These are phyloP conservation scores for Nymphalis io DNA, from an alignment of 1,140 invertebrate genomes.

Conservation along the genomic window DNA sequence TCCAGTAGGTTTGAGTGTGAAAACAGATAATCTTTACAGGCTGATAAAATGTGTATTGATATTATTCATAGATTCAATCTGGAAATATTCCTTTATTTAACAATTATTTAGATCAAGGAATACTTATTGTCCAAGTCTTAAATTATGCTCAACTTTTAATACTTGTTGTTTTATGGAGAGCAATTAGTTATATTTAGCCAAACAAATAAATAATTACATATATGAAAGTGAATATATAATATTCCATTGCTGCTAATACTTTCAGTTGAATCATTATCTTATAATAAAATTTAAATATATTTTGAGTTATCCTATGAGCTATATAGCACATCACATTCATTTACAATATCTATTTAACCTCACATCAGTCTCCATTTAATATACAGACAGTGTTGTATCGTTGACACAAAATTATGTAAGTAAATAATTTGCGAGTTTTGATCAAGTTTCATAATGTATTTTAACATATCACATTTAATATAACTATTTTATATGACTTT, in stretches of 20 bases:
- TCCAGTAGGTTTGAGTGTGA: too few species aligned
- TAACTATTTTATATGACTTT: slow-evolving; percentile 1
- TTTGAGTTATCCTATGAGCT: neutral
- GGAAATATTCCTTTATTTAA: too few species aligned
- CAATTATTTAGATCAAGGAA: too few species aligned
- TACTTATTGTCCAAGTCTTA: too few species aligned
- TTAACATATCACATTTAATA: slow-evolving; percentile 5
- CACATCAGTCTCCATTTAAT: slow-evolving; percentile 20
- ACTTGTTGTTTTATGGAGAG: too few species aligned
- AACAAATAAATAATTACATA: neutral
- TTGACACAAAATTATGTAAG: neutral
- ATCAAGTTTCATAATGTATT: slow-evolving; percentile 1
- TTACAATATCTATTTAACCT: neutral
- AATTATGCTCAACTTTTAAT: too few species aligned
- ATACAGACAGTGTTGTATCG: neutral
- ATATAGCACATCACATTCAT: slow-evolving; percentile 11
- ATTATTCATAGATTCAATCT: too few species aligned
- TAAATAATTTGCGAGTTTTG: slow-evolving; percentile 3
- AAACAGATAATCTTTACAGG: too few species aligned
- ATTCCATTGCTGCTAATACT: neutral
- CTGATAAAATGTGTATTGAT: too few species aligned
- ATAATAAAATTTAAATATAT: neutral
- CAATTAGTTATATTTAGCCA: too few species aligned
- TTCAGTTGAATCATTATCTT: neutral
- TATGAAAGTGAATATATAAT: neutral